Conservation (phyloP, 1,140 invertebrate genomes). For the Scylla paramamosain region DNA sequence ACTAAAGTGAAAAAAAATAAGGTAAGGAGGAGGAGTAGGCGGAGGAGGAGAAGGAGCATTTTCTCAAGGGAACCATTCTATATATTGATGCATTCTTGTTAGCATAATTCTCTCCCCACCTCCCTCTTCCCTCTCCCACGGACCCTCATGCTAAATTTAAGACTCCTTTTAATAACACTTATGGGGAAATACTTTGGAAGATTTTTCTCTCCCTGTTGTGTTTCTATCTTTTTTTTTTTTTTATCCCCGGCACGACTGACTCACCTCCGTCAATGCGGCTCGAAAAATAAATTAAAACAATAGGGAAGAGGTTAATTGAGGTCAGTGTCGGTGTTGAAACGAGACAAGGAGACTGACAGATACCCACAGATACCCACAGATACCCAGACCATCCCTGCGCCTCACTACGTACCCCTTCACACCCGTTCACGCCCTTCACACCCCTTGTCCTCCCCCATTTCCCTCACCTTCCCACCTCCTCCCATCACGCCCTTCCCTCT, state of each 20-base stretch:
- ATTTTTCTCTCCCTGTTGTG: too few relatives aligned
- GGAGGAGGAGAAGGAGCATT: too few relatives aligned
- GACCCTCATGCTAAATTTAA: background rate
- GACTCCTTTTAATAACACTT: constrained; percentile 29
- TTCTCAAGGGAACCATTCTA: background rate
- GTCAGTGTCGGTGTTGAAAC: constrained; percentile 12
- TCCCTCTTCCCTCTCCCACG: too few relatives aligned
- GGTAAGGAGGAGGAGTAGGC: too few relatives aligned
- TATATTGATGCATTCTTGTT: background rate
- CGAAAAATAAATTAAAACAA: constrained; percentile 59
- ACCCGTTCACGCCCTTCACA: background rate
- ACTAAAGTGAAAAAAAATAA: too few relatives aligned
- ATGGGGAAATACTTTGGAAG: background rate
- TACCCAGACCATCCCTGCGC: background rate
- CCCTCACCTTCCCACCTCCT: background rate
- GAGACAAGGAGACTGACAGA: constrained; percentile 36
- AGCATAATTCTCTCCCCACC: background rate
- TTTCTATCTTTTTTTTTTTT: background rate
- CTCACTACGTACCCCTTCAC: background rate
- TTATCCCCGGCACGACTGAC: background rate
- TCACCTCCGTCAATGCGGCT: background rate
- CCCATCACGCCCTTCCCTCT: background rate
- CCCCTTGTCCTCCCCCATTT: background rate
- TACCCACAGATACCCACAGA: background rate
- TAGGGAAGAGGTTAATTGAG: constrained; percentile 55